A percentile compares a stretch with the other conserved stretches of the same genome.
Conservation (phyloP, 2,797 vertebrate species). For the Brachyalestes nurse region DNA sequence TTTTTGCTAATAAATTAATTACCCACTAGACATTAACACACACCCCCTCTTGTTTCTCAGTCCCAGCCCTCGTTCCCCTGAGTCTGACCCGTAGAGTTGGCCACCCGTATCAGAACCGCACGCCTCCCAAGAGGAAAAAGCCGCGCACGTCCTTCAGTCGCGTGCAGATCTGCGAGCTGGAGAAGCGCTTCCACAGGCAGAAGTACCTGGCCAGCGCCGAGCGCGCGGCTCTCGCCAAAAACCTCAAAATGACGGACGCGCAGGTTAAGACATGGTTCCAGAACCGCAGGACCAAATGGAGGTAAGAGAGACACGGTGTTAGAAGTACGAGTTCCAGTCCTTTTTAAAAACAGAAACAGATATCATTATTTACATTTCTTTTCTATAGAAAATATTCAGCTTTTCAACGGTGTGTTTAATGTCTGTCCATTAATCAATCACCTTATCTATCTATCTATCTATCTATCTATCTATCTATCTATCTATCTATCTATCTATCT, state of each 20-base stretch:
- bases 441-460: background rate
- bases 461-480: background rate
- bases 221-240: slow-evolving; percentile 78
- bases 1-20: too few species aligned
- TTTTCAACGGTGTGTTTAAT: background rate
- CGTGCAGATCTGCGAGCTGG: slow-evolving; percentile 85
- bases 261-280: slow-evolving; percentile 89
- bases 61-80: slow-evolving; percentile 82
- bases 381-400: too few species aligned
- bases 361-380: too few species aligned
- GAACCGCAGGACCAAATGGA: slow-evolving; percentile 86
- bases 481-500: background rate
- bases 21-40: too few species aligned
- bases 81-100: slow-evolving; percentile 84
- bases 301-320: slow-evolving; percentile 61
- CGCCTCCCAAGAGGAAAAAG: slow-evolving; percentile 82
- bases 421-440: background rate
- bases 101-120: slow-evolving; percentile 86
- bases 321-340: slow-evolving; percentile 16
- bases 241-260: slow-evolving; percentile 84
- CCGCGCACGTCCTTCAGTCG: slow-evolving; percentile 85
- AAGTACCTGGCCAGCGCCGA: slow-evolving; percentile 83
- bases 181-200: slow-evolving; percentile 84
- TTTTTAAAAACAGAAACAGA: too few species aligned
- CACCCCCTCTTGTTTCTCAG: too few species aligned